Conservation (phyloP, 2,797 vertebrate genomes). For the Orientallactaga sibirica region DNA sequence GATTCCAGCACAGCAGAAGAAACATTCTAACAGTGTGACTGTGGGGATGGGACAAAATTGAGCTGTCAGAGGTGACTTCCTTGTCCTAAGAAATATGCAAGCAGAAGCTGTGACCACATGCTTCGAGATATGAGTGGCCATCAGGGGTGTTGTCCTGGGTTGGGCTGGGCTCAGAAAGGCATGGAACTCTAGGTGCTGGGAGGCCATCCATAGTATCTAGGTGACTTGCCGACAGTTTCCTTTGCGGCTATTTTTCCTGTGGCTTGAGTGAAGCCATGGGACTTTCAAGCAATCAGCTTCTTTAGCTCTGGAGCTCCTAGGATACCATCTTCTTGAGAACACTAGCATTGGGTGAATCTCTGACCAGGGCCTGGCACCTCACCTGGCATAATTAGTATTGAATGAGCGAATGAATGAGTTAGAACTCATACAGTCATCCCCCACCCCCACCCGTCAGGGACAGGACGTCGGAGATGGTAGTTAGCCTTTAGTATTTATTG, state of each 20-base stretch:
- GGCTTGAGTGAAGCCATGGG: not conserved
- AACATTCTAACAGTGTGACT: conserved; percentile 57
- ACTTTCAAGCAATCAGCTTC: not conserved
- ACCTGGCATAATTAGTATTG: not conserved
- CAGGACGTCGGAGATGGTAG: not conserved
- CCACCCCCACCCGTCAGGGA: too few relatives aligned
- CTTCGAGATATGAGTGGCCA: conserved; percentile 72
- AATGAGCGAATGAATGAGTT: not conserved
- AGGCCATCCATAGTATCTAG: conserved; percentile 26
- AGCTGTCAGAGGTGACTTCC: conserved; percentile 62
- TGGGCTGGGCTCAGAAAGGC: conserved; percentile 57
- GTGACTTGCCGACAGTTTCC: not conserved
- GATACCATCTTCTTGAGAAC: not conserved
- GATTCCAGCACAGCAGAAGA: conserved; percentile 16
- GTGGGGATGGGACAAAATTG: conserved; percentile 52
- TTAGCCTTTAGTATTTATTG: not conserved
- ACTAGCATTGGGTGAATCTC: conserved; percentile 24
- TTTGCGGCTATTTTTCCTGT: conserved; percentile 19
- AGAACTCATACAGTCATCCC: not conserved
- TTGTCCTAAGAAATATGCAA: conserved; percentile 68
- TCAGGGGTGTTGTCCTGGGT: conserved; percentile 71
- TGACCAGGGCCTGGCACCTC: not conserved
- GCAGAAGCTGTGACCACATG: conserved; percentile 70
- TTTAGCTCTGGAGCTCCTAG: conserved; percentile 31
- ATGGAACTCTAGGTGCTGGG: conserved; percentile 54